A percentile compares a stretch with the other conserved stretches of the same genome.
phyloP scores from a whole-genome alignment of 2,888 invertebrate genomes.

The Orthosia gracilis region DNA sequence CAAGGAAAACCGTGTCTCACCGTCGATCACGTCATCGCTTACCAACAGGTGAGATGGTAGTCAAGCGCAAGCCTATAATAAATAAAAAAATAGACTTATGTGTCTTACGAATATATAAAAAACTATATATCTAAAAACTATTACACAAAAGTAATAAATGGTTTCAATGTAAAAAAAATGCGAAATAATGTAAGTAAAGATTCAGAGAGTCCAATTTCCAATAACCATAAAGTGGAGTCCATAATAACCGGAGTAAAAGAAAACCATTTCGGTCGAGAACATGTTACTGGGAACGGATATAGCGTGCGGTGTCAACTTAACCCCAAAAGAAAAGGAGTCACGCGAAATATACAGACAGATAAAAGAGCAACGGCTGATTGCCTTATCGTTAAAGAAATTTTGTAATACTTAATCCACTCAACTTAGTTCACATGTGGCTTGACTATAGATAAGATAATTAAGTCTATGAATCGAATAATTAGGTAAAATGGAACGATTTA shows the following conservation, averaged over 20 bases:
- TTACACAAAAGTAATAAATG: not conserved
- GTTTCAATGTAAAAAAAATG: not conserved
- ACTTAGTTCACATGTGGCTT: conserved; percentile 2
- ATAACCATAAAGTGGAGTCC: conserved; percentile 24
- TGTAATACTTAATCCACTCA: conserved; percentile 40
- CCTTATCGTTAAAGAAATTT: conserved; percentile 49
- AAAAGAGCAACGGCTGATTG: conserved; percentile 69
- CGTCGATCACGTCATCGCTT: no score
- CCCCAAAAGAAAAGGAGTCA: conserved; percentile 68
- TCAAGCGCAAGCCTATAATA: no score
- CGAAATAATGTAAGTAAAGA: not conserved
- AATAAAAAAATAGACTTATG: no score
- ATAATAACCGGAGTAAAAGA: conserved; percentile 29
- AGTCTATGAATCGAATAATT: conserved; percentile 16
- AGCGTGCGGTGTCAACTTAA: conserved; percentile 54
- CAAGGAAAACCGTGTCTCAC: no score
- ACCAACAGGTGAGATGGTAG: no score
- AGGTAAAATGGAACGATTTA: conserved; percentile 1
- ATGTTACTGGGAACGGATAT: conserved; percentile 56
- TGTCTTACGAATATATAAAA: not conserved
- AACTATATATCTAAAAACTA: not conserved
- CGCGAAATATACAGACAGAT: conserved; percentile 68
- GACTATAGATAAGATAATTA: conserved; percentile 44
- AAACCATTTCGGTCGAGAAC: conserved; percentile 53
- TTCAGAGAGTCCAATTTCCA: conserved; percentile 14